Evolutionary conservation across 1,140 invertebrate genomes (phyloP), one percentile per base, ranked within the genome.

Genomic region (Chelonus insularis): DNA sequence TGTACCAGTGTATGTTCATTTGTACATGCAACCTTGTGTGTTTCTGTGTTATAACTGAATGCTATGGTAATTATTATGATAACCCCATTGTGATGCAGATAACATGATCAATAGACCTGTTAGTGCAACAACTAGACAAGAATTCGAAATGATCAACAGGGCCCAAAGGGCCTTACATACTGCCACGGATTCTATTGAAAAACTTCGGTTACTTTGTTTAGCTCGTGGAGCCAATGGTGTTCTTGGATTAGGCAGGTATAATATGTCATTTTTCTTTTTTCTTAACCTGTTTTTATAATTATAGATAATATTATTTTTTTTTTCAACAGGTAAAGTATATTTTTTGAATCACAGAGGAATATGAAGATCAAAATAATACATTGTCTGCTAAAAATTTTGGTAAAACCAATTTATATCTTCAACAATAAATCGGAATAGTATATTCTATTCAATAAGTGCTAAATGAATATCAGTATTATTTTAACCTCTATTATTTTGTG

Each of bases 221-320:
- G 82, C 91, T 1, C 84, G 95, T 61, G 96, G 95, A 48, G 90
- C 94, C 14, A 87, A 86, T 60, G 95, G 95, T 29, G 97, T 98
- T 68, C 84, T 97, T 67, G 93, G 92, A 0, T 77, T 97, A 37
- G 92, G 90, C 69, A 92, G 90, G 93, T 94, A 81, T 60, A 34
- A 39, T n/a, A n/a, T n/a, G n/a, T n/a, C n/a, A n/a, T n/a, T n/a
- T n/a, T n/a, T n/a, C 34, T 8, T 11, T 18, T 39, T 16, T 34
- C 3, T 21, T 58, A 23, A 39, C n/a, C n/a, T n/a, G n/a, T 48
- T 39, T 52, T 43, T 41, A 43, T 60, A 16, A 1, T 7, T 48
- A 29, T 23, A 29, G 6, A n/a, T 36, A 29, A 8, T 50, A 20
- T 23, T 50, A 23, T 50, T 50, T 8, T 20, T 1, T 45, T 45